Conservation (phyloP, 1,140 invertebrate species). For the Drosophila repleta region DNA sequence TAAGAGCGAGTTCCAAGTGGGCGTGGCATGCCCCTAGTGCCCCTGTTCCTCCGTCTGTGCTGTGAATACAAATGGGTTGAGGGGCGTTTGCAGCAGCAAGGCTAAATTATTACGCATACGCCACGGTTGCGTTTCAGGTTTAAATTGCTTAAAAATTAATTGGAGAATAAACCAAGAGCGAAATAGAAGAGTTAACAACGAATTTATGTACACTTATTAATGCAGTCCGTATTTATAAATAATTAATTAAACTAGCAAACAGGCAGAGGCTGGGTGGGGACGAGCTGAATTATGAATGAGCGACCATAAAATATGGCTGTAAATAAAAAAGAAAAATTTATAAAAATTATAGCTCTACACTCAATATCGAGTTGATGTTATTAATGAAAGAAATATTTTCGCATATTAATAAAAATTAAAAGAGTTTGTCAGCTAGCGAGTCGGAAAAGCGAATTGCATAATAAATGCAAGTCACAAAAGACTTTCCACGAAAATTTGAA, state of each 20-base stretch:
- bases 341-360: slow-evolving; percentile 1
- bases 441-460: not conserved
- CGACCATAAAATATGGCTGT: slow-evolving; percentile 10
- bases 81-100: slow-evolving; percentile 31
- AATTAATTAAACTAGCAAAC: not conserved
- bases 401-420: not conserved
- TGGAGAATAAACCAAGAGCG: slow-evolving; percentile 28
- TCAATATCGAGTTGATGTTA: not conserved
- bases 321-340: slow-evolving; percentile 1
- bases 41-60: not conserved
- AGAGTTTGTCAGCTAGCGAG: not conserved
- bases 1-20: slow-evolving; percentile 36
- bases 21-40: not conserved
- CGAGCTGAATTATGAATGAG: slow-evolving; percentile 22
- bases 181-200: slow-evolving; percentile 5
- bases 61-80: not conserved
- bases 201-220: slow-evolving; percentile 15
- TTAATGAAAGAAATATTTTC: slow-evolving; percentile 10
- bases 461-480: not conserved
- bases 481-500: too few species aligned
- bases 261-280: not conserved
- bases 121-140: slow-evolving; percentile 43
- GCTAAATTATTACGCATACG: slow-evolving; percentile 74
- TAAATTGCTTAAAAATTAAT: slow-evolving; percentile 67
- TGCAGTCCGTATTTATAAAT: not conserved